phyloP scores from a whole-genome alignment of 2,888 invertebrate species.

The Drosophila setosimentum region DNA sequence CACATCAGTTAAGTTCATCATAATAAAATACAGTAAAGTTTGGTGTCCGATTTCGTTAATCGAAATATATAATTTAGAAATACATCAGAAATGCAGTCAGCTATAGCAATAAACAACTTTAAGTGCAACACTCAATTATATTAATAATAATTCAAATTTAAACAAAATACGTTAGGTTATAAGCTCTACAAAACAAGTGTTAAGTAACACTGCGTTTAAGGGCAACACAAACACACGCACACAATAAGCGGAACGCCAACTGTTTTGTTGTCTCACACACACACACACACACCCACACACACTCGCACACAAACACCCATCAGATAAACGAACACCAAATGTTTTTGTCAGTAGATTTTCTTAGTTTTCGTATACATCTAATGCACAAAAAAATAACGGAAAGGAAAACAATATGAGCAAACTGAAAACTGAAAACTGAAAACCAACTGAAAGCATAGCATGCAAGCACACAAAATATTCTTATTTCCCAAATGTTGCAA shows the following conservation, averaged over 20 bases:
- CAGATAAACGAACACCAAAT: constrained; percentile 34
- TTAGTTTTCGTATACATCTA: constrained; percentile 74
- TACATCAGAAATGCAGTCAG: no score
- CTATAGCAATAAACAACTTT: no score
- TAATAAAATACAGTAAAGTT: not conserved
- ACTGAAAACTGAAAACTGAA: constrained; percentile 5
- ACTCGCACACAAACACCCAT: not conserved
- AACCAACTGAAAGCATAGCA: constrained; percentile 66
- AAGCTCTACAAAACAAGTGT: not conserved
- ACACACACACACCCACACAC: not conserved
- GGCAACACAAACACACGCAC: constrained; percentile 14
- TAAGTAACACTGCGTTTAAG: not conserved
- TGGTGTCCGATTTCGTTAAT: not conserved
- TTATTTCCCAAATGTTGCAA: constrained; percentile 49
- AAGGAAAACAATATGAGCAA: constrained; percentile 10
- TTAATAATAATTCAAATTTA: no score
- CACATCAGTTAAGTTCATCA: constrained; percentile 15
- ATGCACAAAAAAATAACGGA: constrained; percentile 39
- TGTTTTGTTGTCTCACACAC: constrained; percentile 1
- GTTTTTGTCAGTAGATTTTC: constrained; percentile 58
- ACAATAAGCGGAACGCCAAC: constrained; percentile 10
- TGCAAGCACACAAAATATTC: constrained; percentile 78
- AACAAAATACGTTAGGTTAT: not conserved
- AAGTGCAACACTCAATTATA: no score
- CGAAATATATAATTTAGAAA: not conserved